Percentiles rank a stretch among this genome's conserved stretches.
Conservation (phyloP, 2,113 vertebrate species). For the Accipiter cooperii region DNA sequence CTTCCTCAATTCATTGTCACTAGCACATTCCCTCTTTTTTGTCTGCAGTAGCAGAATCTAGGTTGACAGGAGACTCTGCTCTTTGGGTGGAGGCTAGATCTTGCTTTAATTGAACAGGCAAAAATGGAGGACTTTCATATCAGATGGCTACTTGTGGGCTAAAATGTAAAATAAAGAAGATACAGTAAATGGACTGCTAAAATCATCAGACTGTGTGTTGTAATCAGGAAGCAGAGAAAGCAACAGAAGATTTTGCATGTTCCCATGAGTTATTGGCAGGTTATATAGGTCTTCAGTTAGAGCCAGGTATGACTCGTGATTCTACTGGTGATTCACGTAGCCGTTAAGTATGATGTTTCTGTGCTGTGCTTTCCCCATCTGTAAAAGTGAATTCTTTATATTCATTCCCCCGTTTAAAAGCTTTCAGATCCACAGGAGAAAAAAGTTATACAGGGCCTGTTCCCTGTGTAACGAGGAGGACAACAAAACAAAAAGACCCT, state of each 20-base stretch:
- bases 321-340: neutral
- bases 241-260: neutral
- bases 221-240: neutral
- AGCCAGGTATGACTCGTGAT: neutral
- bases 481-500: neutral
- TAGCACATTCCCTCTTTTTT: neutral
- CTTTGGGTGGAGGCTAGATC: neutral
- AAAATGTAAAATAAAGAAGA: neutral
- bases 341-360: neutral
- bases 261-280: neutral
- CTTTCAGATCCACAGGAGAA: neutral
- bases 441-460: neutral
- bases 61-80: neutral
- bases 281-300: neutral
- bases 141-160: neutral
- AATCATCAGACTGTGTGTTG: neutral
- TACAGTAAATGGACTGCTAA: neutral
- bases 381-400: neutral
- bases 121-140: neutral
- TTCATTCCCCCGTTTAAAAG: neutral
- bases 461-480: too few relatives aligned
- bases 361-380: neutral
- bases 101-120: neutral
- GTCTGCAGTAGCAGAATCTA: neutral
- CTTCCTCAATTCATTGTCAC: neutral